These are phyloP conservation scores for Serrognathus titanus DNA, from an alignment of 2,888 invertebrate genomes.

Conservation along the genomic window DNA sequence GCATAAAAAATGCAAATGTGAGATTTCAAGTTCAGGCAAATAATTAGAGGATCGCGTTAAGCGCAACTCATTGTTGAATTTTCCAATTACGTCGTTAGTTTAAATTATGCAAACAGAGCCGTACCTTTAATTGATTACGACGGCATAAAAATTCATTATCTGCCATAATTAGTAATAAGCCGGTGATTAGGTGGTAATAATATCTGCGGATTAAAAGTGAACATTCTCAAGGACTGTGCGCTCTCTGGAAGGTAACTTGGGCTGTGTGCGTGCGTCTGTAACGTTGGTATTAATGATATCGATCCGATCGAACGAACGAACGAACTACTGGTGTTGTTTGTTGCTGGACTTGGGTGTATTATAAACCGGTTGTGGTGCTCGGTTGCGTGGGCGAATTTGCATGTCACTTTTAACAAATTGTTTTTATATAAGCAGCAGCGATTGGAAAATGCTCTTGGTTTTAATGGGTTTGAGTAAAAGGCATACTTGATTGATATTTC, in stretches of 20 bases:
- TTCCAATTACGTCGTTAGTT: background rate
- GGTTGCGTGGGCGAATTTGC: slow-evolving; percentile 12
- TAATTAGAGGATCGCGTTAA: no score
- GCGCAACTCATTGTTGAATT: background rate
- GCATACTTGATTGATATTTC: no score
- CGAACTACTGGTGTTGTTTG: slow-evolving; percentile 26
- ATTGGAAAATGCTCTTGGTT: no score
- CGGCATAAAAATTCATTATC: background rate
- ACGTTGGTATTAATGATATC: slow-evolving; percentile 28
- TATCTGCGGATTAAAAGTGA: slow-evolving; percentile 11
- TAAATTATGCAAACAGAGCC: background rate
- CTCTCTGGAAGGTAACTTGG: slow-evolving; percentile 18
- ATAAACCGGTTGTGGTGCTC: slow-evolving; percentile 22
- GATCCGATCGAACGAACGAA: slow-evolving; percentile 28
- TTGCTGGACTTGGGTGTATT: background rate
- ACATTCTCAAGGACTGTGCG: slow-evolving; percentile 10
- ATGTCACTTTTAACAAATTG: slow-evolving; percentile 15
- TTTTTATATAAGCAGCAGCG: no score
- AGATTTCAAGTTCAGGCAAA: no score
- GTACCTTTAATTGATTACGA: background rate
- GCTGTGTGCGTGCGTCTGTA: slow-evolving; percentile 19
- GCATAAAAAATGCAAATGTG: no score
- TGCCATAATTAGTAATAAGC: background rate
- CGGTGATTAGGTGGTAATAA: background rate
- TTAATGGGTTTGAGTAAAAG: no score